Evolutionary conservation across 2,113 vertebrate genomes (phyloP).

Genomic region (Felis catus): DNA sequence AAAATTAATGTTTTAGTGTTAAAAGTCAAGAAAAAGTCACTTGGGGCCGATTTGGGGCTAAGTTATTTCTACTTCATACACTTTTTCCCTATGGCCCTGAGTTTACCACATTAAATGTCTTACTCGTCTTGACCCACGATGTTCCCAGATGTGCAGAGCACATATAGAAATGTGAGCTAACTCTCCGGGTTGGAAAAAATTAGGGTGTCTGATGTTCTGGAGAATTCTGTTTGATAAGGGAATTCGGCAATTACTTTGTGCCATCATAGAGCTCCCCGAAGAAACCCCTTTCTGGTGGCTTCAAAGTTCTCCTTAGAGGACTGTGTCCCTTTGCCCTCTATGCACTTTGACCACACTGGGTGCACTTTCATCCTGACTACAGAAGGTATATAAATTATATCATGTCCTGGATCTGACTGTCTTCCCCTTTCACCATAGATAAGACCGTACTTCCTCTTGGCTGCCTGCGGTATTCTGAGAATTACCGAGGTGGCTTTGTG

Average conservation of each 20-base stretch:
- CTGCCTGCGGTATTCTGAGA: neutral
- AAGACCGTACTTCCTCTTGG: neutral
- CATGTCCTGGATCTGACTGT: neutral
- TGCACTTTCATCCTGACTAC: neutral
- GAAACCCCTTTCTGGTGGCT: neutral
- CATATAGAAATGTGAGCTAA: neutral
- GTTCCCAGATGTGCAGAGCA: neutral
- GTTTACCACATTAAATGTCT: constrained; percentile 13
- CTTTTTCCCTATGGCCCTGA: neutral
- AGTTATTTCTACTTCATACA: neutral
- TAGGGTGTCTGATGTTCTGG: neutral
- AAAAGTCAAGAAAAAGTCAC: neutral
- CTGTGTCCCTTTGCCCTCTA: neutral
- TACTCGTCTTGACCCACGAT: neutral
- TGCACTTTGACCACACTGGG: neutral
- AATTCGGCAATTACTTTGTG: neutral
- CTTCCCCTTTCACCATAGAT: neutral
- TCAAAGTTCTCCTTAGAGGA: neutral
- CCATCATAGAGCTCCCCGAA: neutral
- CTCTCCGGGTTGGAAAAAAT: neutral
- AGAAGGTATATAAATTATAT: neutral
- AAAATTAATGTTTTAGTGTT: neutral
- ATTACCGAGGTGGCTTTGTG: neutral
- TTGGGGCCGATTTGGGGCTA: neutral
- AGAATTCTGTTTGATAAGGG: neutral